phyloP scores from a whole-genome alignment of 2,113 vertebrate genomes.

The Eudyptes chrysolophus region DNA sequence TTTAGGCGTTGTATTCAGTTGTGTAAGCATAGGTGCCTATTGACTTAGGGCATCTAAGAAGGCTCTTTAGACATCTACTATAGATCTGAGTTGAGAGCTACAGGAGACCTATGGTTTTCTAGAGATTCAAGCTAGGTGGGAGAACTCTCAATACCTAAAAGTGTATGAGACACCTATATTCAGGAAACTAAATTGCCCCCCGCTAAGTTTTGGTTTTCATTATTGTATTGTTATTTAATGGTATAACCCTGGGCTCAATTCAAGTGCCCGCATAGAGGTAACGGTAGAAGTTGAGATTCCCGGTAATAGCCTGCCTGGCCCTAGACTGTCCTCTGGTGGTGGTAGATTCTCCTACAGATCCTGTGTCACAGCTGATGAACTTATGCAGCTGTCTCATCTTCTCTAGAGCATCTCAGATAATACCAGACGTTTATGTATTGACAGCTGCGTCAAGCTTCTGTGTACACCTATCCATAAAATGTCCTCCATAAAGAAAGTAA shows the following conservation, averaged over 20 bases:
- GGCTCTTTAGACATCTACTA: background rate
- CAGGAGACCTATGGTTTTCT: background rate
- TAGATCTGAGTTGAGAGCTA: background rate
- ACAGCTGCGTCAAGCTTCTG: background rate
- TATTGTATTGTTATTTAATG: background rate
- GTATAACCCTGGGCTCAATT: background rate
- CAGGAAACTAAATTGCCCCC: background rate
- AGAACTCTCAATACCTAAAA: background rate
- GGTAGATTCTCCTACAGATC: background rate
- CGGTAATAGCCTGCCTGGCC: background rate
- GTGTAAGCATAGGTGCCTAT: background rate
- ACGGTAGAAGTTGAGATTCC: background rate
- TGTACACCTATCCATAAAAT: background rate
- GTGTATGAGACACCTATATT: background rate
- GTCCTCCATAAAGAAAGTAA: background rate
- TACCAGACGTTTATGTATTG: accelerated
- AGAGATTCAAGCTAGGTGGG: background rate
- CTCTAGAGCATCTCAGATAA: background rate
- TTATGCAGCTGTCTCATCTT: background rate
- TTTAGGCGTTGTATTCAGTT: background rate
- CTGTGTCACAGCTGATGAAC: background rate
- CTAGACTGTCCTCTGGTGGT: background rate
- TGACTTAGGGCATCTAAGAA: background rate
- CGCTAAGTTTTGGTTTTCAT: background rate
- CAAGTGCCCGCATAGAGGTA: accelerated